Evolutionary conservation across 2,888 invertebrate species (phyloP), one percentile per base, ranked within the genome.

Genomic region (Pollenia amentaria): DNA sequence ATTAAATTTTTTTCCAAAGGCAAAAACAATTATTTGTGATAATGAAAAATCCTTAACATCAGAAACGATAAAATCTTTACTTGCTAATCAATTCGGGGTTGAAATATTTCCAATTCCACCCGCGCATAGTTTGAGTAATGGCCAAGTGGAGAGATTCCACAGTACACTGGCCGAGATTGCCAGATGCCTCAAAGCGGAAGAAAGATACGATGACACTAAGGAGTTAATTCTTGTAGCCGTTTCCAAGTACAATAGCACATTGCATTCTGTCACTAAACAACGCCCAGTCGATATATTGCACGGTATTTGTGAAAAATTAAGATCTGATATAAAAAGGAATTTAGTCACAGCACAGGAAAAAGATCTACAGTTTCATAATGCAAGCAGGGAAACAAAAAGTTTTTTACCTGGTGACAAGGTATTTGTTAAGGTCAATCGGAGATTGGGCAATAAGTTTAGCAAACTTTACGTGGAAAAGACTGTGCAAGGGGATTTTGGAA

Each of bases 61-160:
- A n/a, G n/a, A n/a, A n/a, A n/a, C n/a, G n/a, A n/a, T n/a, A n/a
- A n/a, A n/a, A n/a, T n/a, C n/a, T n/a, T n/a, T n/a, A n/a, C n/a
- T n/a, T n/a, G n/a, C n/a, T n/a, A n/a, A n/a, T n/a, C 21, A 29
- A 2, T 76, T 65, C n/a, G 65, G 44, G 6, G 53, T 55, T 16
- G 14, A 55, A 44, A 57, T 67, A 65, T 67, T 77, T 12, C 4
- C 46, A 12, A 3, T 57, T 18, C 55, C 65, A 46, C 42, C 42
- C 44, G 44, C 46, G 11, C 72, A 80, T 21, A 80, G 72, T 38
- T 40, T 53, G 9, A 55, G 57, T 16, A 79, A 70, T 60, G 60
- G 78, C 12, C 78, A 79, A 60, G 69, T 79, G 18, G 78, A 60
- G 14, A 6, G 69, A 11, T 60, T 69, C n/a, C 78, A 78, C 4